Evolutionary conservation across 2,797 vertebrate species (phyloP).

Genomic region (Vipera ursinii): DNA sequence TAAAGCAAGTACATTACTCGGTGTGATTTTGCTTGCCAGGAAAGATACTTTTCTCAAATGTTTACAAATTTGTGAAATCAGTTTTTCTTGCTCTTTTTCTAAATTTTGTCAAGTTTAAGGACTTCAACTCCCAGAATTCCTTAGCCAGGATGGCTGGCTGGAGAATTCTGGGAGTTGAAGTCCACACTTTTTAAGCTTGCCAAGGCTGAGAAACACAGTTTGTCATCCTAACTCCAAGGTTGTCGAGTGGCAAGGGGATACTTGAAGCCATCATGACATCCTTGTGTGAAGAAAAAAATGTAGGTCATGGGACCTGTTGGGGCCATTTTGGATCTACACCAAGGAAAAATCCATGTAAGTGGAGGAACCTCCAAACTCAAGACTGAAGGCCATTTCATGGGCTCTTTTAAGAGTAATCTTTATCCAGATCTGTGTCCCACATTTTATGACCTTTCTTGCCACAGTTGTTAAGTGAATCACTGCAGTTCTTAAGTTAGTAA

Average conservation of each 20-base stretch:
- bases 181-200: not conserved
- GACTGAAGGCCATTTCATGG: not conserved
- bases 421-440: not conserved
- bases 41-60: not conserved
- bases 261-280: not conserved
- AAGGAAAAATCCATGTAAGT: not conserved
- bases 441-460: not conserved
- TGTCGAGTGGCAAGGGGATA: fast-evolving
- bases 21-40: not conserved
- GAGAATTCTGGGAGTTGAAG: not conserved
- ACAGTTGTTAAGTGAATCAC: not conserved
- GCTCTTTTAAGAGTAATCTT: not conserved
- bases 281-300: not conserved
- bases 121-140: too few relatives aligned
- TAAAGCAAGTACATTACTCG: not conserved
- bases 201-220: not conserved
- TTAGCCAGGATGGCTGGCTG: not conserved
- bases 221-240: not conserved
- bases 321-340: not conserved
- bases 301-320: not conserved
- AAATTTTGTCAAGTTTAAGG: not conserved
- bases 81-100: not conserved
- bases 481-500: not conserved
- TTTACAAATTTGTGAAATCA: not conserved
- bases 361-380: not conserved